Conservation (phyloP, 2,113 vertebrate species). For the Terrapene triunguis region DNA sequence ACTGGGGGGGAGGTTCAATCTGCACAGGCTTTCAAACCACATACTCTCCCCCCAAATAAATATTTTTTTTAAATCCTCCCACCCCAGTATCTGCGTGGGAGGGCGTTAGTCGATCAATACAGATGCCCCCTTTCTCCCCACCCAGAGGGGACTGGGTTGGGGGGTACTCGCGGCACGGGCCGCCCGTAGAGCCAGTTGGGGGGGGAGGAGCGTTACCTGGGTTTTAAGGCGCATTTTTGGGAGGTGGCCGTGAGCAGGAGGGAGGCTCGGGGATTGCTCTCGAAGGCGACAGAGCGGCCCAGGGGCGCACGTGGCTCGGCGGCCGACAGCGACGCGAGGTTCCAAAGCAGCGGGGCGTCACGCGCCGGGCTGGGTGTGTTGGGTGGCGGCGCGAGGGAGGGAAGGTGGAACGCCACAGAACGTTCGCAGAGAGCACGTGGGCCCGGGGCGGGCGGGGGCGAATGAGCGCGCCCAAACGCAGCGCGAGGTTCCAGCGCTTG, state of each 20-base stretch:
- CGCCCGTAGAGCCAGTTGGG: too few relatives aligned
- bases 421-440: not conserved
- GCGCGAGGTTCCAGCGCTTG: too few relatives aligned
- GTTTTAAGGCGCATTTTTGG: constrained; percentile 57
- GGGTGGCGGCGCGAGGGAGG: too few relatives aligned
- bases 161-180: too few relatives aligned
- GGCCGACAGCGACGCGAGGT: not conserved
- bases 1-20: not conserved
- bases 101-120: not conserved
- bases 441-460: too few relatives aligned
- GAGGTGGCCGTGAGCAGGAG: not conserved
- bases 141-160: not conserved
- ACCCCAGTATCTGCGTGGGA: not conserved
- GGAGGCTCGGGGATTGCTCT: not conserved
- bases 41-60: not conserved
- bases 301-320: not conserved
- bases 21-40: not conserved
- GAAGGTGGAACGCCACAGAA: not conserved
- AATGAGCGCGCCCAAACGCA: too few relatives aligned
- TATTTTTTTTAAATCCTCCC: not conserved
- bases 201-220: constrained; percentile 34
- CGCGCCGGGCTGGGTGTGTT: too few relatives aligned
- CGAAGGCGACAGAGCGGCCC: not conserved
- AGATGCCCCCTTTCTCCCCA: not conserved
- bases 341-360: not conserved